Evolutionary conservation across 2,888 invertebrate genomes (phyloP), one percentile per base, ranked within the genome.

Genomic region (Oegoconia quadripuncta): DNA sequence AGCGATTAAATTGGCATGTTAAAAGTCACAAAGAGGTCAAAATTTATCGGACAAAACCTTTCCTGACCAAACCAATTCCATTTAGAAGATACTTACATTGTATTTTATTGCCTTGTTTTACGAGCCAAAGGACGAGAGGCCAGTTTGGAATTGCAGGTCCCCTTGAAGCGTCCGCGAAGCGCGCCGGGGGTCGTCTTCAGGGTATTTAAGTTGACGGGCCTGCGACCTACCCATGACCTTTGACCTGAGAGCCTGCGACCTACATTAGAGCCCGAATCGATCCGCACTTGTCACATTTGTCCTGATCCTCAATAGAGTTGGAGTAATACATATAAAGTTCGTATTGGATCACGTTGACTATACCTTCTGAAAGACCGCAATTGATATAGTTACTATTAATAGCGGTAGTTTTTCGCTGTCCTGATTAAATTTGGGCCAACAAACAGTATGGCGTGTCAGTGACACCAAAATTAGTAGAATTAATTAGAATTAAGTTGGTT

Each of bases 231-330:
- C 74, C 79, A 75, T 80, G 88, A 89, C 88, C 89, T 88, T 86
- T 88, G 89, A 89, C 88, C 89, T 73, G 79, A 52, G 62, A 84
- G 84, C 78, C 88, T 86, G 77, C 77, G 89, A 88, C 90, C 89
- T 83, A 90, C 73, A 78, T 76, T 59, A 34, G 38, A 49, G 52
- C 55, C 42, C 59, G 62, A 80, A 80, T 80, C 81, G 77, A 83
- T 83, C 76, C 65, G 57, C 66, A 74, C 52, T 53, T 47, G 59
- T 51, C 48, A 50, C 51, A 44, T 52, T 55, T 59, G 54, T 58
- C 59, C 52, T 6, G 54, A 59, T 64, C 55, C 55, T 50, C 50
- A 61, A 66, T 64, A 61, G 62, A 58, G 52, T 50, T 56, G n/a
- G n/a, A 32, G 54, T 52, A 41, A 45, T 59, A 59, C 66, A 64